Evolutionary conservation across 30 jellyfish, hydroid and myxozoan species (phyloP), one percentile per base, ranked within the genome.

Genomic region (Aurelia aurita complex sp. Pacific): DNA sequence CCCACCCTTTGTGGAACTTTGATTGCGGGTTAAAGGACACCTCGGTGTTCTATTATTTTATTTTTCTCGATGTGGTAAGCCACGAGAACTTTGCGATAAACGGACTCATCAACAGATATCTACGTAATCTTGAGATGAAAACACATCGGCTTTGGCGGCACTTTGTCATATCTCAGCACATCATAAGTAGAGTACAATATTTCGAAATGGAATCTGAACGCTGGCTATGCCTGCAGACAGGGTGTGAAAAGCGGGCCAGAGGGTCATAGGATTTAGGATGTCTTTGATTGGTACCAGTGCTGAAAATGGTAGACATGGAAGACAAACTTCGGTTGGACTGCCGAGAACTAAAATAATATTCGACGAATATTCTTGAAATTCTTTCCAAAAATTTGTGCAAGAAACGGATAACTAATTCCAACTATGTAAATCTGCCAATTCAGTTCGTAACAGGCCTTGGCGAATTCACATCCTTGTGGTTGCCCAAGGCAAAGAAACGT

Each of bases 61-160:
- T 32, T 17, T 72, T 75, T 23, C 61, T 75, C 66, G 52, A 75
- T 79, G 89, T 54, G 89, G 89, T 79, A 64, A 79, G 73, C 89
- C 89, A 62, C 53, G 34, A 64, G 36, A 43, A 66, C 89, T 64
- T 79, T 80, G 69, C 81, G 69, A 9, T 66, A 79, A 68, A 79
- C 51, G 23, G 89, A 60, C 67, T 51, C 82, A 79, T 79, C 89
- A 79, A 80, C 74, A 40, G 81, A 79, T 79, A 79, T 64, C 69
- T 50, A 9, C 5, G 69, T 79, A 79, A 79, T 64, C 89, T 79
- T 40, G 50, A 79, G 73, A 63, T 50, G 79, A 79, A 79, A 66
- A 79, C 89, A 79, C 79, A 67, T 40, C 80, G 68, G 89, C 79
- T 53, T 15, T 9, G 72, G 77, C 79, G 80, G 89, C 73, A 68